A percentile compares a stretch with the other conserved stretches of the same genome.
These are phyloP conservation scores for Spea bombifrons DNA, from an alignment of 2,113 vertebrate genomes.

Conservation along the genomic window DNA sequence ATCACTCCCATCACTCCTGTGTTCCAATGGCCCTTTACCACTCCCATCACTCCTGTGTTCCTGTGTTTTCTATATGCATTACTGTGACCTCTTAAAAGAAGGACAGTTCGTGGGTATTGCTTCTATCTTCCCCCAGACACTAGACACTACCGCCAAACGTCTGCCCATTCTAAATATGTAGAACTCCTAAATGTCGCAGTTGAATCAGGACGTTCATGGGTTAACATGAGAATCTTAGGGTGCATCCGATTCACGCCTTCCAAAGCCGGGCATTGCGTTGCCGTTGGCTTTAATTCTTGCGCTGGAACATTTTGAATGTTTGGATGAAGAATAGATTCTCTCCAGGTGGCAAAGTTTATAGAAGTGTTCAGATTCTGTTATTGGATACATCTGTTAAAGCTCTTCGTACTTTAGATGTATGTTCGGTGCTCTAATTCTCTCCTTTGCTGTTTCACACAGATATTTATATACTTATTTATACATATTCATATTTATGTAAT, in stretches of 20 bases:
- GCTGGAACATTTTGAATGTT: conserved; percentile 18
- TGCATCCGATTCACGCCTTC: neutral
- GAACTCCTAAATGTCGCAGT: too few species aligned
- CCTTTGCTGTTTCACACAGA: neutral
- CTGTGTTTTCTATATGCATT: too few species aligned
- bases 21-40: too few species aligned
- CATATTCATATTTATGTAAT: neutral
- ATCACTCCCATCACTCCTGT: too few species aligned
- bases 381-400: conserved; percentile 7
- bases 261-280: neutral
- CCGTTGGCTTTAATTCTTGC: neutral
- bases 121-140: too few species aligned
- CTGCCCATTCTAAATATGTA: too few species aligned
- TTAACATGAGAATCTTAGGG: neutral
- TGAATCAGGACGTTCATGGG: neutral
- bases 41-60: too few species aligned
- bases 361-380: conserved; percentile 19
- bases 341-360: conserved; percentile 23
- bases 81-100: too few species aligned
- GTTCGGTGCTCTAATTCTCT: neutral
- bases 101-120: too few species aligned
- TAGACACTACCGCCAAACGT: too few species aligned
- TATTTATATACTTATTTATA: neutral
- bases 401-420: neutral
- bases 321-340: conserved; percentile 9